A percentile compares a stretch with the other conserved stretches of the same genome.
Conservation (phyloP, 2,797 vertebrate genomes). For the Discoglossus pictus region DNA sequence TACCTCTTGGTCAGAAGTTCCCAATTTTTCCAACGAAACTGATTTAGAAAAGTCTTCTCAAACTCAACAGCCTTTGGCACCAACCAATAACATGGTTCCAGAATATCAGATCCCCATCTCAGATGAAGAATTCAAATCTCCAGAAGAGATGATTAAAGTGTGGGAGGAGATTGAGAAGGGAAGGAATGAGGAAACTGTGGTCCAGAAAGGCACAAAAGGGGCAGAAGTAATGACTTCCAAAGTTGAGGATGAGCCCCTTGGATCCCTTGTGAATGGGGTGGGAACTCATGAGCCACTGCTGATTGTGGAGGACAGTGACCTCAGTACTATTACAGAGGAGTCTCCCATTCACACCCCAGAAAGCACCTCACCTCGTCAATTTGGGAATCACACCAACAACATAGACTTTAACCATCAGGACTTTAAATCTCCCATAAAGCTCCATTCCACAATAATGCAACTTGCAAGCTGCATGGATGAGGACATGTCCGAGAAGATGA, state of each 20-base stretch:
- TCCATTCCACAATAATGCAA: conserved; percentile 58
- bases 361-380: conserved; percentile 41
- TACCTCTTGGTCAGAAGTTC: conserved; percentile 75
- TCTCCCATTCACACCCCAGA: conserved; percentile 57
- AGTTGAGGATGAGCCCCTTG: background rate
- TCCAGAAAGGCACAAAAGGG: background rate
- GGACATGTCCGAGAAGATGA: conserved; percentile 78
- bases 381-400: conserved; percentile 52
- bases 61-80: background rate
- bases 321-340: conserved; percentile 61
- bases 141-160: conserved; percentile 76
- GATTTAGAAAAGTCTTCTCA: background rate
- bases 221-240: background rate
- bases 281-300: conserved; percentile 60
- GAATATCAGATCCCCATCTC: conserved; percentile 38
- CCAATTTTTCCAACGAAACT: conserved; percentile 60
- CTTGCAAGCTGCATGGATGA: conserved; percentile 59
- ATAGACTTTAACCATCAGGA: conserved; percentile 51
- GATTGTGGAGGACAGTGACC: conserved; percentile 76
- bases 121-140: conserved; percentile 70
- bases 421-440: conserved; percentile 43
- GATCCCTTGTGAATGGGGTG: conserved; percentile 56
- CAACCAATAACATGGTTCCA: background rate
- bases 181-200: conserved; percentile 33
- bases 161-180: conserved; percentile 81